Base-by-base conservation (phyloP, 2,797 vertebrate species). In the Catamblyrhynchus diadema region DNA sequence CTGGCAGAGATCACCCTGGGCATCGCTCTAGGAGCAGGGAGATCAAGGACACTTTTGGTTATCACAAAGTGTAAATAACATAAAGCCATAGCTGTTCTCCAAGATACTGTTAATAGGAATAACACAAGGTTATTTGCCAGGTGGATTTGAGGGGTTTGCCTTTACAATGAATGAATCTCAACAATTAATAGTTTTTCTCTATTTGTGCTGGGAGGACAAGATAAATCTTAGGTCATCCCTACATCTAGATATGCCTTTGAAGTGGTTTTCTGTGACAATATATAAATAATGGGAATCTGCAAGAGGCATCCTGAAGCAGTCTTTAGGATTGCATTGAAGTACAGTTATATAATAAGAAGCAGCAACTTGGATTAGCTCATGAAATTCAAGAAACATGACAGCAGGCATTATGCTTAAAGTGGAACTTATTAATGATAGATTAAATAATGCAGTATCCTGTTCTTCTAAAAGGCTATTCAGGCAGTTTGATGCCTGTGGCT, bases 381-480 rank as follows among this genome's bases (percentile, higher is more conserved):
- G 84, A 60, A 75, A 93, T 42, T 88, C 75, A 93, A 83, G 82
- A 69, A 95, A 95, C 61, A 81, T 92, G 92, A 96, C 92, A 96
- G 66, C 47, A 91, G 44, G 75, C 75, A 83, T 93, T 83, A 72
- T 39, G 30, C 33, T 93, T 93, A 92, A 77, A 20, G 3, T 88
- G 61, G 88, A 93, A 94, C 59, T 78, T 88, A 93, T 93, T 89
- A 94, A 93, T 60, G 86, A 86, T 80, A 81, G 57, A 86, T 83
- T 93, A 94, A 96, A 91, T 91, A 94, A 95, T 91, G 86, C 25
- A 83, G 59, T 59, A 81, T 41, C 62, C 66, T 56, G 24, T 79
- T 90, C 69, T 91, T 12, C 54, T 81, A 48, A 86, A 93, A 84
- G 47, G 24, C 39, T 48, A 18, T 33, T 72, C 47, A 17, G 44